Base-by-base conservation (phyloP, 64 coral and sea anemone species). In the Stichodactyla mertensii region DNA sequence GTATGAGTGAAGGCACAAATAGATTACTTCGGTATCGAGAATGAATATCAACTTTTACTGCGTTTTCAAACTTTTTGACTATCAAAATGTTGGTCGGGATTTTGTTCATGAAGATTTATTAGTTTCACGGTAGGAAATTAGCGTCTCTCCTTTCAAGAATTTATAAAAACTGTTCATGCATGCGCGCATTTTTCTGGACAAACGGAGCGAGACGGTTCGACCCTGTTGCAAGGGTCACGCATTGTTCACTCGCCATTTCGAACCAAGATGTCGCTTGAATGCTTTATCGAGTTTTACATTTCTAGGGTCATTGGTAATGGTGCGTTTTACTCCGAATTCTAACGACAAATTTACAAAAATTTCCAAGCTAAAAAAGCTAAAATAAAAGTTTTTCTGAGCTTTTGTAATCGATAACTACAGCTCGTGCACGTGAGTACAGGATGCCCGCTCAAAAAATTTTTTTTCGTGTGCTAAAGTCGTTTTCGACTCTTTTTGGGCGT, bases 221-320 rank as follows among this genome's bases (percentile, higher is more conserved):
- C 69, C 69, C 69, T 74, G 69, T 74, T 31, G 69, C 69, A 74
- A 74, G 69, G 69, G 69, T 74, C 69, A 74, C 69, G 69, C 69
- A 74, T 74, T 74, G 69, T 74, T 74, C 69, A 74, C 69, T 31
- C 69, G 69, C 69, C 26, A 74, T 74, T 74, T 74, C 69, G 69
- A 74, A 27, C 69, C 69, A 74, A 74, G 24, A 74, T 74, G 69
- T 74, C 69, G 69, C 69, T 74, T 27, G 69, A 74, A 74, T 74
- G 24, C 69, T 23, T 74, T 31, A 74, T 74, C 69, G 69, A 74
- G 24, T 74, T 74, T 23, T 27, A 74, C 69, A 74, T 74, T 74
- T 74, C 69, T 74, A 26, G 62, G 62, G 62, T 66, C 62, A 36
- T 74, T 31, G 27, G 69, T 74, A 74, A 74, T 74, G 69, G 12